Conservation (phyloP, 2,113 vertebrate species). For the Jacana jacana region DNA sequence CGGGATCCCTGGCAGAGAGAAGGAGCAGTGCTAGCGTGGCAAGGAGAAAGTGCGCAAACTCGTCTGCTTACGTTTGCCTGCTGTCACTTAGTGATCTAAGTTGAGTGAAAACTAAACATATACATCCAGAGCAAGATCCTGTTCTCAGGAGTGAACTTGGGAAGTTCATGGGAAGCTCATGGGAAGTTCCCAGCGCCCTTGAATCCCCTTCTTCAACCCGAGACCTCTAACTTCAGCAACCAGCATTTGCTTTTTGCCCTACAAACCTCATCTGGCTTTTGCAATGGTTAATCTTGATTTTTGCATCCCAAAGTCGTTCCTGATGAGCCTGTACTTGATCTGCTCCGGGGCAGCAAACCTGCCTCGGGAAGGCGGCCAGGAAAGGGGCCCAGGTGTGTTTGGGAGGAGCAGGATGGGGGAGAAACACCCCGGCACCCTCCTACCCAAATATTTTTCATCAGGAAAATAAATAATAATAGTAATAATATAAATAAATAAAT, state of each 20-base stretch:
- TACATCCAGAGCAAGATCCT: background rate
- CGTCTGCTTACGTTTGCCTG: background rate
- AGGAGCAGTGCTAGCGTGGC: background rate
- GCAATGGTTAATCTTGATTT: background rate
- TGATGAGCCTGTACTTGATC: background rate
- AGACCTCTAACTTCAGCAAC: background rate
- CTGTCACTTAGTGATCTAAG: background rate
- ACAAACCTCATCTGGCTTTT: background rate
- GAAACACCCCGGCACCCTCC: background rate
- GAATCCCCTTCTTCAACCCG: background rate
- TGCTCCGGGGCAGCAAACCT: background rate
- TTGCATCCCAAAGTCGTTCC: background rate
- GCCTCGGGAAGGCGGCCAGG: background rate
- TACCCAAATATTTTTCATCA: background rate
- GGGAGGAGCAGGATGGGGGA: background rate
- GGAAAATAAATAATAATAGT: background rate
- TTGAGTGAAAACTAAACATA: background rate
- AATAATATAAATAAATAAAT: background rate
- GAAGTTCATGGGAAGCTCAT: too few relatives aligned
- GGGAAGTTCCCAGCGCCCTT: background rate
- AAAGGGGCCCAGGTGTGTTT: background rate
- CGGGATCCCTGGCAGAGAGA: background rate
- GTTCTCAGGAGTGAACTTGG: background rate
- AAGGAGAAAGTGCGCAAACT: background rate
- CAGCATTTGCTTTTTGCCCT: background rate